A percentile compares a stretch with the other conserved stretches of the same genome.
Evolutionary conservation across 2,888 invertebrate genomes (phyloP).

Genomic region (Drosophila gaucha): DNA sequence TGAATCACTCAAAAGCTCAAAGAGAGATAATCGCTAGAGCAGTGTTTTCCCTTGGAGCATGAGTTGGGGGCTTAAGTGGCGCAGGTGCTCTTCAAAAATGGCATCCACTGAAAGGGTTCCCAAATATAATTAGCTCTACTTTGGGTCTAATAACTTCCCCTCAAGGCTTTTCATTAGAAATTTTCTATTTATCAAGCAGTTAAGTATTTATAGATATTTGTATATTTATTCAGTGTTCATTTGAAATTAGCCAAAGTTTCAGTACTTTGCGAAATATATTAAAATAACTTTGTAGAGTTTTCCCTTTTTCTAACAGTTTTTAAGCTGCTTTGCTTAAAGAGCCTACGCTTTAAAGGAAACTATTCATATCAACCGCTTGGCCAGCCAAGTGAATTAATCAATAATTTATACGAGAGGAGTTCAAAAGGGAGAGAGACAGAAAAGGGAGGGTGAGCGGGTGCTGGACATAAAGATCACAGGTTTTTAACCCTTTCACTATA

Average conservation of each 20-base stretch:
- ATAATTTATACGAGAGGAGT: constrained; percentile 69
- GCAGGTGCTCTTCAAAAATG: constrained; percentile 41
- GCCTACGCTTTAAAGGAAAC: constrained; percentile 36
- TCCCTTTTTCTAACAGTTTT: neutral
- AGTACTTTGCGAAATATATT: neutral
- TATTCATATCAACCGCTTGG: constrained; percentile 21
- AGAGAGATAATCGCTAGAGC: constrained; percentile 45
- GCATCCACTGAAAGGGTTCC: constrained; percentile 41
- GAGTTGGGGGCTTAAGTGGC: constrained; percentile 40
- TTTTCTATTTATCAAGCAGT: constrained; percentile 22
- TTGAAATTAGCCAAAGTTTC: constrained; percentile 9
- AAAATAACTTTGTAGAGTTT: neutral
- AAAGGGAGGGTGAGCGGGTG: constrained; percentile 9
- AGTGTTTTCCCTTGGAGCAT: too few species aligned
- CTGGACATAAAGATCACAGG: constrained; percentile 63
- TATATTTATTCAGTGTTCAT: constrained; percentile 7
- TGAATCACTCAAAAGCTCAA: constrained; percentile 60
- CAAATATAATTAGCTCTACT: constrained; percentile 41
- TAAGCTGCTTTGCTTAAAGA: constrained; percentile 22
- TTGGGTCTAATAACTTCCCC: constrained; percentile 9
- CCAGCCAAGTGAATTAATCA: constrained; percentile 63
- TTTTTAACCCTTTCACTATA: constrained; percentile 77
- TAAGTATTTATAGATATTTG: constrained; percentile 42
- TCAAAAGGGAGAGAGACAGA: constrained; percentile 28
- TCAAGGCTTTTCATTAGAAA: constrained; percentile 49